These are phyloP conservation scores for Ophion obscuratus DNA, from an alignment of 2,888 invertebrate species.

Conservation along the genomic window DNA sequence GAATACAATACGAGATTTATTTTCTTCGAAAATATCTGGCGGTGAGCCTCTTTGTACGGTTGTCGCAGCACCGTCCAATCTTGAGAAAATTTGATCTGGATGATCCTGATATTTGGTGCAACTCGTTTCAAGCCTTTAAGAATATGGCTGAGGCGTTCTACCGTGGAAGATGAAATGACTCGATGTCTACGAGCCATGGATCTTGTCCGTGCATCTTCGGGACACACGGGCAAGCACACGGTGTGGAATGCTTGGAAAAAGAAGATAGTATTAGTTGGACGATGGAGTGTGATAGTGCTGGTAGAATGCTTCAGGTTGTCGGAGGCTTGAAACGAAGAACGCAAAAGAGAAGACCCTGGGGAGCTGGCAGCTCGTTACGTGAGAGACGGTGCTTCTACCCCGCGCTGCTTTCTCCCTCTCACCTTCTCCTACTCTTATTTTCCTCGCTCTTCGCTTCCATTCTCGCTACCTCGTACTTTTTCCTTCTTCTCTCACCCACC, in stretches of 20 bases:
- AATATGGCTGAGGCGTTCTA: not conserved
- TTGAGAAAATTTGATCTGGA: not conserved
- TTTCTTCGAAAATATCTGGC: not conserved
- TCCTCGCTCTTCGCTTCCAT: conserved; percentile 45
- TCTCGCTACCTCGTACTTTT: conserved; percentile 43
- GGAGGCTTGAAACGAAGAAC: conserved; percentile 67
- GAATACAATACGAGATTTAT: not conserved
- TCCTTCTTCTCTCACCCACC: conserved; percentile 55
- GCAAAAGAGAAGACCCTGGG: conserved; percentile 80
- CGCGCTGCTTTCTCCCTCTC: conserved; percentile 36
- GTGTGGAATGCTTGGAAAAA: conserved; percentile 35
- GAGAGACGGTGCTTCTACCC: conserved; percentile 77
- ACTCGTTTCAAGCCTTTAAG: not conserved
- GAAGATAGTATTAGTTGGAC: conserved; percentile 44
- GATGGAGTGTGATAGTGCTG: conserved; percentile 56
- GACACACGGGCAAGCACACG: conserved; percentile 6
- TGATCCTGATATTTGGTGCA: not conserved
- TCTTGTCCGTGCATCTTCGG: not conserved
- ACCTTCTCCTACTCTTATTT: conserved; percentile 26
- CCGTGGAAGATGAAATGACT: conserved; percentile 70
- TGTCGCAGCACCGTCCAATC: not conserved
- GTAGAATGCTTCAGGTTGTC: conserved; percentile 48
- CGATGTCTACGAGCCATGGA: conserved; percentile 70
- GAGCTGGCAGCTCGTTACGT: conserved; percentile 83
- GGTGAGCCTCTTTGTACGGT: not conserved